These are phyloP conservation scores for Yponomeuta evonymella DNA, from an alignment of 2,888 invertebrate genomes.

Conservation along the genomic window DNA sequence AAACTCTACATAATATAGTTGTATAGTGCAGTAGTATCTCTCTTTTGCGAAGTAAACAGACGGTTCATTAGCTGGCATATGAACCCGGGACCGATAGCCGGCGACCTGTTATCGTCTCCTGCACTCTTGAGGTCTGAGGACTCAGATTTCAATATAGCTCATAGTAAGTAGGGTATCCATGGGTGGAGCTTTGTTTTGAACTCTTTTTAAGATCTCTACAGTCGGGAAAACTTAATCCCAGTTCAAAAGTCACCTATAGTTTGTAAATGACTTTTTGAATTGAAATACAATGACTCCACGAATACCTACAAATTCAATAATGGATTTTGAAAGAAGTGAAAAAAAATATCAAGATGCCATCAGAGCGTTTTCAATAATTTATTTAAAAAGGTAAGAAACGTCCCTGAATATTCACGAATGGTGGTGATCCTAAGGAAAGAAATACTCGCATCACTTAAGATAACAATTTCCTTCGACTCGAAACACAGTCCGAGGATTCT, in stretches of 20 bases:
- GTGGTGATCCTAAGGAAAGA: constrained; percentile 34
- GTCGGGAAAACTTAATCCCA: no score
- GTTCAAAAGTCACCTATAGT: no score
- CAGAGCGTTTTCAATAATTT: no score
- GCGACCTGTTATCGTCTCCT: constrained; percentile 55
- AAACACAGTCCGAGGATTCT: constrained; percentile 40
- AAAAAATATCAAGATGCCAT: no score
- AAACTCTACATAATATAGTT: neutral
- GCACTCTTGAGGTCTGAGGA: constrained; percentile 59
- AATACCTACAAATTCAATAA: neutral
- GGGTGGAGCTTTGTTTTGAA: neutral
- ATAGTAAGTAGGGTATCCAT: neutral
- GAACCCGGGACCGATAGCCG: constrained; percentile 56
- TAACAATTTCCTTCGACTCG: constrained; percentile 68
- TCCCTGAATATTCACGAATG: neutral
- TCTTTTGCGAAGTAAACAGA: constrained; percentile 55
- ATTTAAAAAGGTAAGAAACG: neutral
- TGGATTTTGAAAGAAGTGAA: no score
- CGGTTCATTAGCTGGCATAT: constrained; percentile 71
- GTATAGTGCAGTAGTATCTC: constrained; percentile 32
- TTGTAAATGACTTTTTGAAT: no score
- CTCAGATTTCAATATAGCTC: constrained; percentile 58
- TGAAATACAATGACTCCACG: no score
- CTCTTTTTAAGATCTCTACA: neutral
- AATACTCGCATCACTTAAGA: constrained; percentile 61